phyloP scores from a whole-genome alignment of 2,888 invertebrate genomes.

The Meteorus cinctellus region DNA sequence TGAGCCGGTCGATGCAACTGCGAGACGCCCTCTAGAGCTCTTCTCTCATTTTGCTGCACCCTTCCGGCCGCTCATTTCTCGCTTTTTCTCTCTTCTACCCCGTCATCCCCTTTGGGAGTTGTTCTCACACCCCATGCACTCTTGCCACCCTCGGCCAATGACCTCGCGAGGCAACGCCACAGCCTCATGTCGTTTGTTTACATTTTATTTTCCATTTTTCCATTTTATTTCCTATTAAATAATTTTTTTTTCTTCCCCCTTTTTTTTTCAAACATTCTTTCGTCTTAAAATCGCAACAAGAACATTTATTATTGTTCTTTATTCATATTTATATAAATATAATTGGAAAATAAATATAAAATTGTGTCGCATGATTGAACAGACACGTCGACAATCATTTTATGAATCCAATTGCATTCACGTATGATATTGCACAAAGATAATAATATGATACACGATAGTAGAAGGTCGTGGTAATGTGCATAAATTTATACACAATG shows the following conservation, averaged over 20 bases:
- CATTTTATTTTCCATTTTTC: constrained; percentile 35
- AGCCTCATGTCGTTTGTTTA: constrained; percentile 52
- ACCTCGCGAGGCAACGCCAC: constrained; percentile 65
- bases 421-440: constrained; percentile 13
- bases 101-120: constrained; percentile 42
- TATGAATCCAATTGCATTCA: constrained; percentile 19
- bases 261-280: neutral
- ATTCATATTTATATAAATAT: constrained; percentile 1
- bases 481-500: neutral
- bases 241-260: neutral
- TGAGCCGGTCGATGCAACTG: constrained; percentile 67
- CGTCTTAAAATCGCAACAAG: too few species aligned
- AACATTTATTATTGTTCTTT: neutral
- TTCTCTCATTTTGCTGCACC: constrained; percentile 42
- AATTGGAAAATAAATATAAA: neutral
- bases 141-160: constrained; percentile 66
- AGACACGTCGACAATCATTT: constrained; percentile 14
- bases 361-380: constrained; percentile 4
- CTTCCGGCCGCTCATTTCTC: constrained; percentile 40
- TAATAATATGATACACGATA: constrained; percentile 25
- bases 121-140: constrained; percentile 34
- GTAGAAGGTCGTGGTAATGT: constrained; percentile 21
- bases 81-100: constrained; percentile 40
- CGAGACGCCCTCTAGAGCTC: constrained; percentile 45
- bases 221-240: neutral